Evolutionary conservation across 2,797 vertebrate species (phyloP).

Genomic region (Myoxocephalus aenaeus): DNA sequence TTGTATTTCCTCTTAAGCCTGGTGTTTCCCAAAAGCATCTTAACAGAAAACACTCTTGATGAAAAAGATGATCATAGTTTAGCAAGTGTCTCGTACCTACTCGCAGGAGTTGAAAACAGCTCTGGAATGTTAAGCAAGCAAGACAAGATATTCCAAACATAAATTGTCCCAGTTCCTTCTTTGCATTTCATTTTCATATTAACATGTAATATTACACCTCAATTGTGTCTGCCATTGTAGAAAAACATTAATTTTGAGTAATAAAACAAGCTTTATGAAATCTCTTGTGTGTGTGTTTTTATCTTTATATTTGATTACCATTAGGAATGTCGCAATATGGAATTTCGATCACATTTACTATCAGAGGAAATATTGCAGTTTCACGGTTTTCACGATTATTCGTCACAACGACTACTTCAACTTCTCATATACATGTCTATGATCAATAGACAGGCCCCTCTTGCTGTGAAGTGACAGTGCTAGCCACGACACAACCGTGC

Average conservation of each 20-base stretch:
- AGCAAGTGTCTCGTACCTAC: neutral
- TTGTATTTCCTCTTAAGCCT: neutral
- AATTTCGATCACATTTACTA: no score
- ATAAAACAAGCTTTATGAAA: conserved; percentile 4
- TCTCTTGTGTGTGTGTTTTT: neutral
- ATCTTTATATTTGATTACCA: neutral
- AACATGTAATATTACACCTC: neutral
- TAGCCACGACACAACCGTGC: no score
- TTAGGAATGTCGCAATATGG: no score
- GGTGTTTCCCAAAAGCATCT: neutral
- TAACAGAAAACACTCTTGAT: neutral
- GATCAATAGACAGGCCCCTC: no score
- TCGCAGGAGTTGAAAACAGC: neutral
- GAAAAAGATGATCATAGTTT: neutral
- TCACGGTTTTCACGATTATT: no score
- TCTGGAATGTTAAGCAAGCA: neutral
- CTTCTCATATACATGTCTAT: no score
- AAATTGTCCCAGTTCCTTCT: neutral
- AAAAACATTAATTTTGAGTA: neutral
- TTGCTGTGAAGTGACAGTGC: no score
- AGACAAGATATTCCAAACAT: neutral
- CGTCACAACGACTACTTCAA: no score
- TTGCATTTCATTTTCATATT: neutral
- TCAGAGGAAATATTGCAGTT: no score
- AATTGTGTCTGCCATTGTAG: neutral